Base-by-base conservation (phyloP, 1,140 invertebrate genomes). In the Dinoponera quadriceps region DNA sequence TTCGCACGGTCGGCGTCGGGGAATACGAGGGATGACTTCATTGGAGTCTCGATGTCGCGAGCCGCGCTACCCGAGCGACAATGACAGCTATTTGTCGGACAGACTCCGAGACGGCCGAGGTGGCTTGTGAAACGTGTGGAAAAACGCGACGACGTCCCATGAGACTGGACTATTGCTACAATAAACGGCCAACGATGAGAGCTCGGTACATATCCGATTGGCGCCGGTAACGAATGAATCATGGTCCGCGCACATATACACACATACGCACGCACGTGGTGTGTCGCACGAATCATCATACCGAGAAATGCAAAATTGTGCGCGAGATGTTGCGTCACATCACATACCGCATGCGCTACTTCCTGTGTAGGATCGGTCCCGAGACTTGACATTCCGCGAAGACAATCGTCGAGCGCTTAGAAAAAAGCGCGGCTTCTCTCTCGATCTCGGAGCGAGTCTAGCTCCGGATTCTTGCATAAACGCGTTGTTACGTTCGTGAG, bases 1-100 rank as follows among this genome's bases (percentile, higher is more conserved):
- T 20, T 11, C 38, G 20, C n/a, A 38, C 18, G 16, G 44, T 14
- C 48, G 74, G 85, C 54, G 68, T 48, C 25, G 69, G 63, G 82
- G 29, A 49, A 55, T 44, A 85, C 75, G 72, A 83, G 73, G 71
- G 86, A 88, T 88, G 86, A 85, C 86, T 88, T 88, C 86, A 88
- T 88, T 83, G 60, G 73, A 29, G 33, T 59, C 82, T 48, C 48
- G 60, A 72, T 48, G 85, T 84, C 69, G 25, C 49, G 57, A n/a
- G n/a, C n/a, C 22, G 60, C n/a, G 49, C 57, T 75, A 77, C 74
- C 38, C 18, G 18, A 55, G 20, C 38, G 57, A 18, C 20, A 13
- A 66, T 11, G 66, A 62, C 72, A 44, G 63, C 49, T 55, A 27
- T 29, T 71, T 71, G 33, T 25, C n/a, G 75, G 57, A 44, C 65